A percentile compares a stretch with the other conserved stretches of the same genome.
These are phyloP conservation scores for Tipula unca DNA, from an alignment of 2,888 invertebrate genomes.

Conservation along the genomic window DNA sequence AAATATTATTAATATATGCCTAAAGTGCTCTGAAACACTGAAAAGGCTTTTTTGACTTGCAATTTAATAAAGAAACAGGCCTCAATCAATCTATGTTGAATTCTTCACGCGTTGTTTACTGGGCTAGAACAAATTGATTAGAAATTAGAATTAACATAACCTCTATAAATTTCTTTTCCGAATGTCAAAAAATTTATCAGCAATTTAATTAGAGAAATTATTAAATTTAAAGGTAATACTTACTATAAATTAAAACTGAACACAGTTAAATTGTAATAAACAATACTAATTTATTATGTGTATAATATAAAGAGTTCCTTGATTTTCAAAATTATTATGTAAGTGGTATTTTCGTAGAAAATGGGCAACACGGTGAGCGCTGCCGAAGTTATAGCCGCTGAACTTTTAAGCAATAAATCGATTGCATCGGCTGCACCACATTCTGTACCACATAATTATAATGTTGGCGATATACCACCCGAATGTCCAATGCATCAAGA, in stretches of 20 bases:
- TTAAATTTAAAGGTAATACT: not conserved
- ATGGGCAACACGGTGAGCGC: conserved; percentile 56
- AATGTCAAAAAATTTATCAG: not conserved
- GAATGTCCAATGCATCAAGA: conserved; percentile 82
- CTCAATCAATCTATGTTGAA: too few species aligned
- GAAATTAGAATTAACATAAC: not conserved
- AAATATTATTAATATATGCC: too few species aligned
- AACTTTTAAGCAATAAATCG: conserved; percentile 39
- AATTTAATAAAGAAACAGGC: too few species aligned
- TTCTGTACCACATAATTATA: conserved; percentile 34
- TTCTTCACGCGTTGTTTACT: not conserved
- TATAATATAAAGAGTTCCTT: not conserved
- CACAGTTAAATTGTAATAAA: not conserved
- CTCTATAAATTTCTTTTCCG: not conserved
- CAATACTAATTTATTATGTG: not conserved
- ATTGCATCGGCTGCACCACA: conserved; percentile 21
- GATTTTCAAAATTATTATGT: not conserved
- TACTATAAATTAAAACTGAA: not conserved
- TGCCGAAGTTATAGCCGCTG: conserved; percentile 48
- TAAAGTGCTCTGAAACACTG: too few species aligned
- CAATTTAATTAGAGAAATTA: not conserved
- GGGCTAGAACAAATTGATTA: not conserved
- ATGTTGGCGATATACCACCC: conserved; percentile 43
- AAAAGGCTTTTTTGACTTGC: too few species aligned
- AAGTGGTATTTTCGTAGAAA: conserved; percentile 8